Evolutionary conservation across 2,888 invertebrate species (phyloP), one percentile per base, ranked within the genome.

Genomic region (Xylota segnis): DNA sequence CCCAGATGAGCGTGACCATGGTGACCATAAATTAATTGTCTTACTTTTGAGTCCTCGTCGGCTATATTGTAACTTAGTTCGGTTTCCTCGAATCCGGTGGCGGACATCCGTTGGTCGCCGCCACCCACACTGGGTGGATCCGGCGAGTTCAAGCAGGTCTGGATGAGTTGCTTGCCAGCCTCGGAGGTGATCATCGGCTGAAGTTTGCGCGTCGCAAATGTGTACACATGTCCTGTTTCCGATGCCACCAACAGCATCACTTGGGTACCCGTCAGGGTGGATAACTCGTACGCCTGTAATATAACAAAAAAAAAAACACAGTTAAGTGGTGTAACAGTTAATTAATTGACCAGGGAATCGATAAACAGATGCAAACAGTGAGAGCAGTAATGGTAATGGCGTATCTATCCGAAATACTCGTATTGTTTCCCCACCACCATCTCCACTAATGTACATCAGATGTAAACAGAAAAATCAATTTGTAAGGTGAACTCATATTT

Each of bases 181-280:
- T 97, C 97, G 89, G 98, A 98, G 59, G 98, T 99, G 93, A 99
- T 99, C 99, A 99, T 99, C 88, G 99, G 99, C 93, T 99, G 98
- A 71, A 99, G 95, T 93, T 98, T 98, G 89, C 98, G 95, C 89
- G 99, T 99, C 87, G 99, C 99, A 94, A 99, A 99, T 87, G 99
- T 99, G 94, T 99, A 99, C 90, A 99, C 99, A 94, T 99, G 99
- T 71, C 99, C 99, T 18, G 99, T 99, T 93, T 99, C 99, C 88
- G 98, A 98, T 84, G 99, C 99, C 88, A 99, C 99, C 91, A 99
- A 94, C 90, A 99, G 94, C 99, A 99, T 99, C 93, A 99, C 99
- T 94, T 99, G 99, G 40, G 99, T 99, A 71, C 99, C 99, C 88
- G 99, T 99, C 92, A 99, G 93, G 89, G 99, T 99, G 84, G 99